These are phyloP conservation scores for Lutjanus argentimaculatus DNA, from an alignment of 2,797 vertebrate genomes.

Conservation along the genomic window DNA sequence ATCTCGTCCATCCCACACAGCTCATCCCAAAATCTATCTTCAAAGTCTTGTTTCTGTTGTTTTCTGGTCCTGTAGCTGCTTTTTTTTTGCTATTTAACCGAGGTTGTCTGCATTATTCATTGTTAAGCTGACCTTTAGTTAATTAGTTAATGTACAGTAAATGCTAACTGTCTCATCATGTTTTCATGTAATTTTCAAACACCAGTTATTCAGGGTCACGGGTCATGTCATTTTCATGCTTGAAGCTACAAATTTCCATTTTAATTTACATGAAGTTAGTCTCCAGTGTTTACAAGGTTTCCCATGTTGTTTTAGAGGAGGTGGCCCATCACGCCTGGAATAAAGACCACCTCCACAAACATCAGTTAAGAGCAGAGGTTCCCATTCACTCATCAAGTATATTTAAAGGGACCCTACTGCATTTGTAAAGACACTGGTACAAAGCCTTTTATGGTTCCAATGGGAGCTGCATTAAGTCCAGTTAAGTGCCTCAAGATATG, in stretches of 20 bases:
- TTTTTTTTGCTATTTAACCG: conserved; percentile 33
- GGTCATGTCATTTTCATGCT: conserved; percentile 14
- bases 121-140: conserved; percentile 41
- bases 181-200: conserved; percentile 38
- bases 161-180: conserved; percentile 13
- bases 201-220: conserved; percentile 5
- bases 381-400: background rate
- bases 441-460: background rate
- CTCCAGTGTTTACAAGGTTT: background rate
- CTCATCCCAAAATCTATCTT: conserved; percentile 8
- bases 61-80: conserved; percentile 17
- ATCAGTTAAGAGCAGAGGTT: background rate
- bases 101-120: conserved; percentile 18
- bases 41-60: conserved; percentile 23
- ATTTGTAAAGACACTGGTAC: background rate
- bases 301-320: background rate
- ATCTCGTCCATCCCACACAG: conserved; percentile 12
- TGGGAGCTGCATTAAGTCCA: too few species aligned
- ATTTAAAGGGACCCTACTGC: background rate
- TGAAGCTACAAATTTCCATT: conserved; percentile 25
- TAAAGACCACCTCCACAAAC: background rate
- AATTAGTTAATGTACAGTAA: conserved; percentile 25
- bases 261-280: conserved; percentile 16
- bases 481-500: background rate
- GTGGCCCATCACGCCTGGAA: background rate